These are phyloP conservation scores for Siderastrea siderea DNA, from an alignment of 92 coral and sea anemone genomes.

Conservation along the genomic window DNA sequence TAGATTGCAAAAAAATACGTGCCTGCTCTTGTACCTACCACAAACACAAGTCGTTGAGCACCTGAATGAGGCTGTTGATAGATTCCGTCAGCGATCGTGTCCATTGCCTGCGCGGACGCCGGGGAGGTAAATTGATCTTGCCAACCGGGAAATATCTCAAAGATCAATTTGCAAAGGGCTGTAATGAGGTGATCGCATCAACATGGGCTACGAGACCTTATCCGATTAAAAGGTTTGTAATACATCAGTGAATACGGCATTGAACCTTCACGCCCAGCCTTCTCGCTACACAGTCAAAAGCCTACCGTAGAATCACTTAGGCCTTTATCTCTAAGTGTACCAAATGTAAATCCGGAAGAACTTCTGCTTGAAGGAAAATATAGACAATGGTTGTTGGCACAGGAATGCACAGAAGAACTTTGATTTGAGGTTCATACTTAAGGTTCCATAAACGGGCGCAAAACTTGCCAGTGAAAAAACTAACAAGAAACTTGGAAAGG, in stretches of 20 bases:
- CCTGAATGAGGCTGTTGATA: background rate
- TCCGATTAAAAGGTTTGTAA: background rate
- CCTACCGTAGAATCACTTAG: background rate
- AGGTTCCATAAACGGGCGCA: too few relatives aligned
- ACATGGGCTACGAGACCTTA: conserved; percentile 7
- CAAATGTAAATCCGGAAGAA: background rate
- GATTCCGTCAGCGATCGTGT: background rate
- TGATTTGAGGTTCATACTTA: too few relatives aligned
- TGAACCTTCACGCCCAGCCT: background rate
- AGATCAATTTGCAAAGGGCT: background rate
- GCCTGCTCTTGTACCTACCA: background rate
- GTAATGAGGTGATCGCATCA: conserved; percentile 1
- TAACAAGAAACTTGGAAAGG: too few relatives aligned
- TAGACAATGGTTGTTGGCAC: too few relatives aligned
- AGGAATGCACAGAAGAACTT: too few relatives aligned
- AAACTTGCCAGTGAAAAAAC: too few relatives aligned
- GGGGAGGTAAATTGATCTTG: background rate
- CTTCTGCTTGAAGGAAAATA: too few relatives aligned
- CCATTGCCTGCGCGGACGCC: background rate
- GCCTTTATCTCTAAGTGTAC: background rate
- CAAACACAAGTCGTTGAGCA: background rate
- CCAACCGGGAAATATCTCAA: too few relatives aligned
- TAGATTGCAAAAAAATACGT: background rate
- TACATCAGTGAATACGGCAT: background rate
- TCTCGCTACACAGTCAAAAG: too few relatives aligned